A percentile compares a stretch with the other conserved stretches of the same genome.
Evolutionary conservation across 92 coral and sea anemone genomes (phyloP).

Genomic region (Epizoanthus rinbou): DNA sequence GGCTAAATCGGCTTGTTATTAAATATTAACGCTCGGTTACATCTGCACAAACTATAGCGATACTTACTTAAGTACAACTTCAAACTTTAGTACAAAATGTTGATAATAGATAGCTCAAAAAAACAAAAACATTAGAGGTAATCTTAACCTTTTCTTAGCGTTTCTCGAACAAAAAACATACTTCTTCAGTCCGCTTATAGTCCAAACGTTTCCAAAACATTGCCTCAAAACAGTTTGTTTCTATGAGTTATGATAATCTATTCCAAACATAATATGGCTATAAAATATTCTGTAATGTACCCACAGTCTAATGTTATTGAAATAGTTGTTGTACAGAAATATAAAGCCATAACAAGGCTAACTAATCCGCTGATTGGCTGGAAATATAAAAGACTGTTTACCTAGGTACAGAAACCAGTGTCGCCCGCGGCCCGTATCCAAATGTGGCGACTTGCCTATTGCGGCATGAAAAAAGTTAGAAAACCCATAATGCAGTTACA

Average conservation of each 20-base stretch:
- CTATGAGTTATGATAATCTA: neutral
- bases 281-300: neutral
- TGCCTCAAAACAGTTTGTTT: neutral
- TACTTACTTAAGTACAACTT: neutral
- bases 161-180: conserved; percentile 39
- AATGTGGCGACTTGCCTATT: conserved; percentile 70
- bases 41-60: neutral
- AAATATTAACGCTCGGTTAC: conserved; percentile 24
- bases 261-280: neutral
- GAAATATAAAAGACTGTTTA: conserved; percentile 15
- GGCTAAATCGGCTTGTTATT: neutral
- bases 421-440: conserved; percentile 78
- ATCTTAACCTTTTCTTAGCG: conserved; percentile 23
- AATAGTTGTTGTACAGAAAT: too few species aligned
- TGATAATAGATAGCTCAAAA: too few species aligned
- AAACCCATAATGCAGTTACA: neutral
- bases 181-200: too few species aligned
- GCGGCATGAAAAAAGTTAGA: neutral
- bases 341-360: neutral
- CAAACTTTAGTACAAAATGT: neutral
- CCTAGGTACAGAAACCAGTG: conserved; percentile 94
- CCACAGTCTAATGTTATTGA: too few species aligned
- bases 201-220: neutral
- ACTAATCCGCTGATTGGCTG: neutral
- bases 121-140: neutral